Base-by-base conservation (phyloP, 2,113 vertebrate genomes). In the Chroicocephalus ridibundus region DNA sequence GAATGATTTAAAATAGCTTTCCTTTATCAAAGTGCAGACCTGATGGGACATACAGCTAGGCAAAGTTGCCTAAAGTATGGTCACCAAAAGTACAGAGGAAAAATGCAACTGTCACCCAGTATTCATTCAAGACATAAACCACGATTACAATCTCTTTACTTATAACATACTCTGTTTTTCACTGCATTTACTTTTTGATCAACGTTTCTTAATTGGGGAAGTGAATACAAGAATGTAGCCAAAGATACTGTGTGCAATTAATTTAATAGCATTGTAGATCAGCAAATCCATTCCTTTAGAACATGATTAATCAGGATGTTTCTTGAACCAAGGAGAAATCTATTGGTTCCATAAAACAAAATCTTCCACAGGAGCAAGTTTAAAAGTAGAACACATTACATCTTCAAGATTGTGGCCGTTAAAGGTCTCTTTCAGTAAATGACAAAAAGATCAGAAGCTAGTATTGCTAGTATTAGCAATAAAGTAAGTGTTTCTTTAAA, bases 201-300 rank as follows among this genome's bases (percentile, higher is more conserved):
- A 84, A 47, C 0, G 1, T 47, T 94, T 85, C 62, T 74, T 77
- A 66, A 34, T 1, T 36, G 58, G 26, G 29, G 16, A 95, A 79
- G 34, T 16, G 32, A 96, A 91, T 58, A 91, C 20, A 85, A 82
- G 44, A 95, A 32, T 34, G 72, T 9, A 94, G 93, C 78, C 94
- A 95, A 76, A 88, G 46, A 93, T 14, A 82, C 22, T 8, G 51
- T 55, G 16, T 75, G 75, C 62, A 96, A 82, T 95, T 88, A 77
- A 77, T 96, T 97, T 95, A 97, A 96, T 92, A 81, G 68, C 42
- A 83, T 40, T 64, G 47, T 11, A 90, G 64, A 96, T 80, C 69
- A 94, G 79, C 31, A 95, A 94, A 94, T 74, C 60, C 66, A 87
- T 2, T 8, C 58, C 34, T 87, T 87, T 46, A 90, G 52, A 95